Evolutionary conservation across 2,888 invertebrate species (phyloP).

Genomic region (Thereva unica): DNA sequence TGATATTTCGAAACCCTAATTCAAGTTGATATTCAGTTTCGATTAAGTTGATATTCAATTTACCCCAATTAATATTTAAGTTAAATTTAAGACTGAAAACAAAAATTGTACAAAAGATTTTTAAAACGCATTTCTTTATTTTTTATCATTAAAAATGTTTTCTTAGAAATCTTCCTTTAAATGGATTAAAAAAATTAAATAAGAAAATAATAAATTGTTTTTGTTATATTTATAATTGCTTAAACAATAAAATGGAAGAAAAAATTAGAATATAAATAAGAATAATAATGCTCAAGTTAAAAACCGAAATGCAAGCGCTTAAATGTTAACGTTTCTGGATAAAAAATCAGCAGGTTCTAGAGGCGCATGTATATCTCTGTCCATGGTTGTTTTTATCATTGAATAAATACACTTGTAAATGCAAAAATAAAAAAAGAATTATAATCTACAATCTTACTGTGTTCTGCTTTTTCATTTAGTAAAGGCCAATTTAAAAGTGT

Average conservation of each 20-base stretch:
- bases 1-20: too few relatives aligned
- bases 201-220: slow-evolving; percentile 9
- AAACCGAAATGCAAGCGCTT: slow-evolving; percentile 24
- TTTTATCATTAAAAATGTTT: neutral
- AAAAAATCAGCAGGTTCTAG: slow-evolving; percentile 6
- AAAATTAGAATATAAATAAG: slow-evolving; percentile 11
- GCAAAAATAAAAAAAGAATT: too few relatives aligned
- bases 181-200: slow-evolving; percentile 14
- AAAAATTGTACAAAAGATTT: too few relatives aligned
- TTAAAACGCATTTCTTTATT: too few relatives aligned
- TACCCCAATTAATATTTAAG: too few relatives aligned
- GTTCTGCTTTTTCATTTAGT: too few relatives aligned
- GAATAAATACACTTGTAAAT: too few relatives aligned
- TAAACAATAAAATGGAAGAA: slow-evolving; percentile 32
- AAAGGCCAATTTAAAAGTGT: too few relatives aligned
- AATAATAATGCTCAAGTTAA: neutral
- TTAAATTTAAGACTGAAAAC: too few relatives aligned
- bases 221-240: slow-evolving; percentile 8
- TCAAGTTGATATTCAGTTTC: too few relatives aligned
- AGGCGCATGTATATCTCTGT: neutral
- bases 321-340: slow-evolving; percentile 4
- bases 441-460: too few relatives aligned
- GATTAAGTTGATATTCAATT: too few relatives aligned
- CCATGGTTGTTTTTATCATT: neutral
- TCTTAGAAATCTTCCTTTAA: slow-evolving; percentile 22